Evolutionary conservation across 1,140 invertebrate genomes (phyloP).

Genomic region (Halyomorpha halys): DNA sequence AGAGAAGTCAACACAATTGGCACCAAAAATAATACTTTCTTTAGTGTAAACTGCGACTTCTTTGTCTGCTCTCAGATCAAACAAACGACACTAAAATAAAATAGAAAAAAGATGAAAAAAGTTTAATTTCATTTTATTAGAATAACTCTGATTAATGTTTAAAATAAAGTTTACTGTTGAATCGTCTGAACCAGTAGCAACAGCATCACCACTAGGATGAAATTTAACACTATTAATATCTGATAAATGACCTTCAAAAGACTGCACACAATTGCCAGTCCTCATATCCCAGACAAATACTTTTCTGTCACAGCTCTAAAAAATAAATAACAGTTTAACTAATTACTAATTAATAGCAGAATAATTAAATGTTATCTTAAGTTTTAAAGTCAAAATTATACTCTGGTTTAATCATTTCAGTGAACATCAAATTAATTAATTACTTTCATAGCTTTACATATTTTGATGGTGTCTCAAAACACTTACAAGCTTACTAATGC

Average conservation of each 20-base stretch:
- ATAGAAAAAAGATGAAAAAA: neutral
- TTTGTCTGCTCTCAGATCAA: conserved; percentile 94
- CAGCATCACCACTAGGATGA: conserved; percentile 98
- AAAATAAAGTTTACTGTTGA: conserved; percentile 57
- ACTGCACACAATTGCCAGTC: conserved; percentile 94
- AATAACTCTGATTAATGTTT: neutral
- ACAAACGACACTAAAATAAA: conserved; percentile 75
- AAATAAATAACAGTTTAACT: neutral
- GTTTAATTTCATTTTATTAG: neutral
- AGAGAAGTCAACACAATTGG: conserved; percentile 96
- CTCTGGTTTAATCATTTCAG: too few species aligned
- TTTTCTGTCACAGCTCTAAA: conserved; percentile 88
- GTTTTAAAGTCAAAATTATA: too few species aligned
- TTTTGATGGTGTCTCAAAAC: too few species aligned
- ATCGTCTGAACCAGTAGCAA: conserved; percentile 97
- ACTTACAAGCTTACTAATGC: too few species aligned
- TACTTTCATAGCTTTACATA: too few species aligned
- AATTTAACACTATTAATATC: conserved; percentile 98
- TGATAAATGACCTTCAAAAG: conserved; percentile 96
- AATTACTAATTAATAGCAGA: too few species aligned
- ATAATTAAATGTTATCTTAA: neutral
- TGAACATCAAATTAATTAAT: too few species aligned
- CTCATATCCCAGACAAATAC: conserved; percentile 99
- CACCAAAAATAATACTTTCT: conserved; percentile 96
- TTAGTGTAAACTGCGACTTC: conserved; percentile 95